phyloP scores from a whole-genome alignment of 2,113 vertebrate genomes.

The Callithrix jacchus region DNA sequence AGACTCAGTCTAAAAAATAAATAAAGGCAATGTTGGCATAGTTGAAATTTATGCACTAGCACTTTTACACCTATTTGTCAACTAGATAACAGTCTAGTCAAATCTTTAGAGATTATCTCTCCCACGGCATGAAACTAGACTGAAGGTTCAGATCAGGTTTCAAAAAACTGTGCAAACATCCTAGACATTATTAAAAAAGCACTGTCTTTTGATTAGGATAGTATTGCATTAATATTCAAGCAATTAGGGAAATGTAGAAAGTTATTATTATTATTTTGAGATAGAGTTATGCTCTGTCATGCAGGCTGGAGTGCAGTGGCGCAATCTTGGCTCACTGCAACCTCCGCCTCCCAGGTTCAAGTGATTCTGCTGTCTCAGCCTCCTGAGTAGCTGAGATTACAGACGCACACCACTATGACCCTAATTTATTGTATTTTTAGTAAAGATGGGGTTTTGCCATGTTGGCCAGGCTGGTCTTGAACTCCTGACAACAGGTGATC shows the following conservation, averaged over 20 bases:
- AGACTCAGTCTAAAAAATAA: too few species aligned
- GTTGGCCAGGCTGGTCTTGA: too few species aligned
- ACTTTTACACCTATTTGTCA: conserved; percentile 12
- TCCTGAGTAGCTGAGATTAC: too few species aligned
- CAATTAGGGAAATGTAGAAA: background rate
- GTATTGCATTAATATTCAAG: background rate
- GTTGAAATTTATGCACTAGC: background rate
- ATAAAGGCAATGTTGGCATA: background rate
- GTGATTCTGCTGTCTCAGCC: too few species aligned
- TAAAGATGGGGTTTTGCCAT: too few species aligned
- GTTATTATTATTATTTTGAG: background rate
- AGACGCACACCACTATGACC: too few species aligned
- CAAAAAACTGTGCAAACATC: background rate
- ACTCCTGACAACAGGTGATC: too few species aligned
- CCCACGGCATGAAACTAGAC: background rate
- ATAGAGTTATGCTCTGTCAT: too few species aligned
- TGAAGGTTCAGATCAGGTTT: background rate
- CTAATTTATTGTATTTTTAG: too few species aligned
- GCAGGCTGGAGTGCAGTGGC: too few species aligned
- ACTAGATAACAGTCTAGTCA: background rate
- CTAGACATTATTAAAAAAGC: background rate
- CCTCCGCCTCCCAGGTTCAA: too few species aligned
- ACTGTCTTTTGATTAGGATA: background rate
- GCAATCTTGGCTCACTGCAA: too few species aligned
- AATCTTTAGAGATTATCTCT: background rate